These are phyloP conservation scores for Platysternon megacephalum DNA, from an alignment of 2,113 vertebrate species.

Conservation along the genomic window DNA sequence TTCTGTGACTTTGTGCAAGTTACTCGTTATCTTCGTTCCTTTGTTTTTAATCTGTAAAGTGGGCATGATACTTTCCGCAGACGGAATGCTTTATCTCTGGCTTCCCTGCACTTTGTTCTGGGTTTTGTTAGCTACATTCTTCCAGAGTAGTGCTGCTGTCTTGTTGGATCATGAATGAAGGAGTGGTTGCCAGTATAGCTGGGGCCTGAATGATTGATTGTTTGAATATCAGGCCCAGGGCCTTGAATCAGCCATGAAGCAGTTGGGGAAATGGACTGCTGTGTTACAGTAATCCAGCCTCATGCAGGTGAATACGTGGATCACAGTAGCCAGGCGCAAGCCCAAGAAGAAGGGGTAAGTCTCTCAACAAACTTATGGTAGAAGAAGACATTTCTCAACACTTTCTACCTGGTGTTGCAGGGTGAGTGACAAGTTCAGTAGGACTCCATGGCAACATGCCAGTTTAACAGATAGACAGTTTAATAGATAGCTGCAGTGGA, in stretches of 20 bases:
- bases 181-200: background rate
- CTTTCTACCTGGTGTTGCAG: too few relatives aligned
- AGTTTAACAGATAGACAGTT: too few relatives aligned
- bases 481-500: too few relatives aligned
- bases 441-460: too few relatives aligned
- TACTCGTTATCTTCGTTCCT: constrained; percentile 66
- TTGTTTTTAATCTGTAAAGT: constrained; percentile 63
- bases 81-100: constrained; percentile 35
- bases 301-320: background rate
- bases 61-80: background rate
- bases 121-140: constrained; percentile 9
- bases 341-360: background rate
- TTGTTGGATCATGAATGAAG: background rate
- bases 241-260: background rate
- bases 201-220: background rate
- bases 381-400: background rate
- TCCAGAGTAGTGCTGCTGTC: background rate
- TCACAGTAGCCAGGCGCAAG: background rate
- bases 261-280: background rate
- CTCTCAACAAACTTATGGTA: background rate
- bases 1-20: constrained; percentile 57
- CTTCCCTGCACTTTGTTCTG: constrained; percentile 50
- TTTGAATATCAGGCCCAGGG: background rate
- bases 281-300: background rate
- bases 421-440: too few relatives aligned